These are phyloP conservation scores for Philhelius pedissequus DNA, from an alignment of 2,888 invertebrate genomes.

Conservation along the genomic window DNA sequence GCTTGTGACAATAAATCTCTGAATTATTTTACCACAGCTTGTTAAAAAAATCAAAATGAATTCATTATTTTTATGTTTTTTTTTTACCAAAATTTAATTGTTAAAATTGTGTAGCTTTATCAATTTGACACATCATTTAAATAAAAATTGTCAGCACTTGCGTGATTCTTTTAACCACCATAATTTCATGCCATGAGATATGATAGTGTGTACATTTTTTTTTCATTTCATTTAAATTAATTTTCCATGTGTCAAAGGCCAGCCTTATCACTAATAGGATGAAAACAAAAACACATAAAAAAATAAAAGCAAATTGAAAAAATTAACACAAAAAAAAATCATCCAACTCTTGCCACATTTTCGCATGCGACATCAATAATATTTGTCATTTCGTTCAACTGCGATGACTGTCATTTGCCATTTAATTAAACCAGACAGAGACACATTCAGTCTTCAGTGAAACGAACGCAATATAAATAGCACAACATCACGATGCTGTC, in stretches of 20 bases:
- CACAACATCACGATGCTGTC: background rate
- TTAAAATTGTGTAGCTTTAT: conserved; percentile 12
- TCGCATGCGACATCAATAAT: conserved; percentile 31
- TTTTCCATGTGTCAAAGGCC: conserved; percentile 34
- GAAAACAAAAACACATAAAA: background rate
- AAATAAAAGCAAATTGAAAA: background rate
- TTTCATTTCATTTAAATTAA: conserved; percentile 19
- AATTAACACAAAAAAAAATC: background rate
- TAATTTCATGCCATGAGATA: background rate
- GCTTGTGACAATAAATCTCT: background rate
- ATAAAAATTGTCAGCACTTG: conserved; percentile 8
- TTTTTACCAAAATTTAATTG: conserved; percentile 10
- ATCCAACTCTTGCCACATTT: conserved; percentile 13
- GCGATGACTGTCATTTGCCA: conserved; percentile 41
- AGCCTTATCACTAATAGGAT: conserved; percentile 8
- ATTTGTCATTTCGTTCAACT: conserved; percentile 18
- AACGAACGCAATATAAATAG: conserved; percentile 25
- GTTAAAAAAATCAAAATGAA: background rate
- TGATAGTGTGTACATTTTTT: background rate
- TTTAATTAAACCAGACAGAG: conserved; percentile 54
- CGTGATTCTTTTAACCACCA: conserved; percentile 15
- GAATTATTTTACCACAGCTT: background rate
- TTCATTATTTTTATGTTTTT: too few relatives aligned
- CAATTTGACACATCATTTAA: background rate
- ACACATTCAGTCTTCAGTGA: conserved; percentile 25